These are phyloP conservation scores for Fistularia commersonii DNA, from an alignment of 2,797 vertebrate genomes.

Conservation along the genomic window DNA sequence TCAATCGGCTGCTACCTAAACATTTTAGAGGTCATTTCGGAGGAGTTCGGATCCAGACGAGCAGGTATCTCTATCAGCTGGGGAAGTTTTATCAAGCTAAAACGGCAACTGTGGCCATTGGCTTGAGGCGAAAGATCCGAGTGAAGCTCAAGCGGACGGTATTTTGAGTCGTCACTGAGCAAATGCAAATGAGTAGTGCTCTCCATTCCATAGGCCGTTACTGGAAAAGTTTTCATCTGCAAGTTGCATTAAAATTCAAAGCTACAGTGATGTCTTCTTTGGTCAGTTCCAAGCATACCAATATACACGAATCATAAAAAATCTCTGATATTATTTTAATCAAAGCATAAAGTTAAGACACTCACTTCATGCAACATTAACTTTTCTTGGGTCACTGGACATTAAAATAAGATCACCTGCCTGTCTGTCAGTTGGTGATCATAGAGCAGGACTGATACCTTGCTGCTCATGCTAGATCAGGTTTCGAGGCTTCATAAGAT, in stretches of 20 bases:
- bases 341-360: too few relatives aligned
- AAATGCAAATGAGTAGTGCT: slow-evolving; percentile 10
- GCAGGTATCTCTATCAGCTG: slow-evolving; percentile 22
- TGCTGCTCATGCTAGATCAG: slow-evolving; percentile 39
- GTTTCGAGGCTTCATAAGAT: slow-evolving; percentile 59
- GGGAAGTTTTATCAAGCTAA: slow-evolving; percentile 32
- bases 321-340: too few relatives aligned
- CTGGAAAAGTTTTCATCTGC: slow-evolving; percentile 1
- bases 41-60: slow-evolving; percentile 43
- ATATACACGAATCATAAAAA: too few relatives aligned
- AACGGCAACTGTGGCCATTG: slow-evolving; percentile 12
- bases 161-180: slow-evolving; percentile 8
- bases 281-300: too few relatives aligned
- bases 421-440: slow-evolving; percentile 17
- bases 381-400: slow-evolving; percentile 3
- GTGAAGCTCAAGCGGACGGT: slow-evolving; percentile 13
- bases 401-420: slow-evolving; percentile 17
- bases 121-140: slow-evolving; percentile 31
- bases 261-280: neutral
- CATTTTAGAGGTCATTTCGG: slow-evolving; percentile 48
- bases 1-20: slow-evolving; percentile 23
- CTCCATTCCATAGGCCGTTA: slow-evolving; percentile 5
- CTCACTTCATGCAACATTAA: too few relatives aligned
- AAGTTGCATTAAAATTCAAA: slow-evolving; percentile 2
- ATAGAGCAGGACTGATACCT: slow-evolving; percentile 27